Evolutionary conservation across 2,888 invertebrate genomes (phyloP).

Genomic region (Euplexia lucipara): DNA sequence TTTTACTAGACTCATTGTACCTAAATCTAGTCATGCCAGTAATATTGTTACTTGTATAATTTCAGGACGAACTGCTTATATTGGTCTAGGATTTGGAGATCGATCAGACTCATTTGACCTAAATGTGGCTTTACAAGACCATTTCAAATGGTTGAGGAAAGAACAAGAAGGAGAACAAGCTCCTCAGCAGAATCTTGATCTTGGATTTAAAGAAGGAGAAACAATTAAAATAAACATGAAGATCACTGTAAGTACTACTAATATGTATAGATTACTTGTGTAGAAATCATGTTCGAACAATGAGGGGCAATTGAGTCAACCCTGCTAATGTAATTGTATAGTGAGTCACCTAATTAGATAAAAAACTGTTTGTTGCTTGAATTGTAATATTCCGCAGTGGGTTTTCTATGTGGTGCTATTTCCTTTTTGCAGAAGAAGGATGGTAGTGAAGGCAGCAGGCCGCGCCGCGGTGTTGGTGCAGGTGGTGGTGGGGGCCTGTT

Average conservation of each 20-base stretch:
- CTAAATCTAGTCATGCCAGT: background rate
- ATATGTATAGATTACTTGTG: slow-evolving; percentile 8
- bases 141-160: slow-evolving; percentile 98
- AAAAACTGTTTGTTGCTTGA: slow-evolving; percentile 17
- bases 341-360: slow-evolving; percentile 50
- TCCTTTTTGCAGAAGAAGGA: slow-evolving; percentile 94
- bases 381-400: slow-evolving; percentile 17
- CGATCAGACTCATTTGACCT: slow-evolving; percentile 99
- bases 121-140: slow-evolving; percentile 99
- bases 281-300: slow-evolving; percentile 27
- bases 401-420: slow-evolving; percentile 10
- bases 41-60: slow-evolving; percentile 11
- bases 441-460: slow-evolving; percentile 94
- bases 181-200: slow-evolving; percentile 96
- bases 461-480: slow-evolving; percentile 88
- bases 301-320: slow-evolving; percentile 40
- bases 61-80: slow-evolving; percentile 96
- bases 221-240: slow-evolving; percentile 99
- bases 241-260: slow-evolving; percentile 93
- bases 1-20: slow-evolving; percentile 3
- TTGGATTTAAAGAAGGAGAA: slow-evolving; percentile 99
- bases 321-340: slow-evolving; percentile 40
- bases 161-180: slow-evolving; percentile 95
- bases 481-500: slow-evolving; percentile 91
- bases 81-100: slow-evolving; percentile 99